Evolutionary conservation across 2,888 invertebrate genomes (phyloP), one percentile per base, ranked within the genome.

Genomic region (Rhogogaster chlorosoma): DNA sequence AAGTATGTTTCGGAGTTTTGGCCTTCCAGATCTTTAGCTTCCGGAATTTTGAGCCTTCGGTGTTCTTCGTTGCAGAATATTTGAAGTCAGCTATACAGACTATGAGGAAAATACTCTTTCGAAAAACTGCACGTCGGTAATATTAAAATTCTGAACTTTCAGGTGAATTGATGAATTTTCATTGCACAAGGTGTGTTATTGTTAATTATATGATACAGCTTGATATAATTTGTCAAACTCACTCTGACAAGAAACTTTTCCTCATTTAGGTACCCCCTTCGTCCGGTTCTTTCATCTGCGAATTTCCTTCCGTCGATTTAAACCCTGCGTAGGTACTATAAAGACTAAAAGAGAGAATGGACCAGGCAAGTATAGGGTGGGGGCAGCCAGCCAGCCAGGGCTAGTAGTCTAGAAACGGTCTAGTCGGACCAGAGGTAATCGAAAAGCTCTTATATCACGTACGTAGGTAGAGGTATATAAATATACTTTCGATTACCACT

Each of bases 391-490:
- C 57, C 22, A 22, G 57, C 57, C 57, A 12, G 15, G 18, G 67
- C 61, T 32, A 67, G 67, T 67, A 29, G 67, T 67, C 67, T 32
- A 26, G 18, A 32, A 67, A 67, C 67, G 67, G 67, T 67, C 67
- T 67, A 32, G 67, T 67, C 67, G 5, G 67, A 67, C 67, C 32
- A 67, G 67, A 18, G 26, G 67, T 67, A 32, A 67, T 67, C 67
- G 67, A 32, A 67, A 61, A 67, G 67, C 32, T 32, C 18, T 67
- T 32, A 32, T 18, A 32, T 67, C 12, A 61, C 9, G 12, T 26
- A 26, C 26, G 61, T 26, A 22, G 26, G 22, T 61, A 10, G 26
- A 10, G 26, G 26, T 61, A 61, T 61, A 9, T 61, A 26, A 61
- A 61, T 61, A 26, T 61, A 26, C 61, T 22, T 26, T 26, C 26